Percentiles rank a stretch among this genome's conserved stretches.
Evolutionary conservation across 2,113 vertebrate genomes (phyloP).

Genomic region (Ammodytes marinus): DNA sequence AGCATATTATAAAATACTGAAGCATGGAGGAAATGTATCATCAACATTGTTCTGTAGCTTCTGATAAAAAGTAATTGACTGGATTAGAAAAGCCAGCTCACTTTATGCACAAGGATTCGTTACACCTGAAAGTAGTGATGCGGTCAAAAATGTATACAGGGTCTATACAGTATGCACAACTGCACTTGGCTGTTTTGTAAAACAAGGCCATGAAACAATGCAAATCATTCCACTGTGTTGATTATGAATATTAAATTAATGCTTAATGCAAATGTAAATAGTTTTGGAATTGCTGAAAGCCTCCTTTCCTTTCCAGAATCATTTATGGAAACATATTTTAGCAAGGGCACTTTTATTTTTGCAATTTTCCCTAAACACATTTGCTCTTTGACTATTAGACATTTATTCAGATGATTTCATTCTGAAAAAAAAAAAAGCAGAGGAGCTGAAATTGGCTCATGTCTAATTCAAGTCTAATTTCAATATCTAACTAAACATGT

Average conservation of each 20-base stretch:
- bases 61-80: constrained; percentile 13
- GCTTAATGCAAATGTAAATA: constrained; percentile 27
- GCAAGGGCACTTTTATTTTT: neutral
- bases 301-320: constrained; percentile 6
- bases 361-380: constrained; percentile 24
- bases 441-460: constrained; percentile 49
- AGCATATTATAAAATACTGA: constrained; percentile 9
- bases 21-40: constrained; percentile 13
- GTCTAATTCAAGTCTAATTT: constrained; percentile 49
- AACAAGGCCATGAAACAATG: constrained; percentile 4
- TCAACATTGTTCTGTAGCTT: neutral
- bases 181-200: neutral
- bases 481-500: constrained; percentile 2
- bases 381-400: neutral
- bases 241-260: constrained; percentile 30
- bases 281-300: constrained; percentile 29
- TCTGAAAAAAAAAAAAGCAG: constrained; percentile 47
- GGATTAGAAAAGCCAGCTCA: neutral
- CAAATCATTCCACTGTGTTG: constrained; percentile 13
- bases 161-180: neutral
- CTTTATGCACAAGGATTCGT: constrained; percentile 5
- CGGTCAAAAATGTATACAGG: neutral
- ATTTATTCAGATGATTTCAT: constrained; percentile 31
- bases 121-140: neutral
- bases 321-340: constrained; percentile 43